Percentiles rank a stretch among this genome's conserved stretches.
phyloP scores from a whole-genome alignment of 2,113 vertebrate species.

The Erinaceus europaeus region DNA sequence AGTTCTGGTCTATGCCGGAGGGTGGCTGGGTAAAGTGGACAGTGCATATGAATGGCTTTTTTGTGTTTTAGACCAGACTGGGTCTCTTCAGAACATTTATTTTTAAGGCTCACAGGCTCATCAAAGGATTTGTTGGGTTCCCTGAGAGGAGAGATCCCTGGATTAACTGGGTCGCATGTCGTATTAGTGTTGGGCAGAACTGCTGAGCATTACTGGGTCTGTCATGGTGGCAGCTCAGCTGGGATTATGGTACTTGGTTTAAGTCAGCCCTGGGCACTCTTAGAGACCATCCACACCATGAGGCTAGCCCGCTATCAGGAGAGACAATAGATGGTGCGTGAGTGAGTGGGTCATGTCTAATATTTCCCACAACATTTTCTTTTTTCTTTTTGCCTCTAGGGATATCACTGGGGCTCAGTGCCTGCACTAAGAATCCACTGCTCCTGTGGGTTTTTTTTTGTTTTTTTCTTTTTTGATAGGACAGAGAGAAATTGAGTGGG shows the following conservation, averaged over 20 bases:
- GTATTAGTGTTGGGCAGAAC: not conserved
- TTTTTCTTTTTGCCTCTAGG: too few relatives aligned
- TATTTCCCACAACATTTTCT: too few relatives aligned
- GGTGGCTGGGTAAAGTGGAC: not conserved
- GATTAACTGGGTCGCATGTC: not conserved
- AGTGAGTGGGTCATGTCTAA: not conserved
- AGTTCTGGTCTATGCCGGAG: slow-evolving; percentile 13
- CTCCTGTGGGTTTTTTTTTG: too few relatives aligned
- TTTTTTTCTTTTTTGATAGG: too few relatives aligned
- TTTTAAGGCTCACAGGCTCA: not conserved
- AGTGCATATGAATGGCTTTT: slow-evolving; percentile 4
- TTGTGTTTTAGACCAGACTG: not conserved
- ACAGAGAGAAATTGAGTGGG: too few relatives aligned
- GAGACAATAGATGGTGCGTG: not conserved
- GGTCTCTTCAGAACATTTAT: not conserved
- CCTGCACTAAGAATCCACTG: too few relatives aligned
- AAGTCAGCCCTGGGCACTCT: not conserved
- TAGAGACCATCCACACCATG: not conserved
- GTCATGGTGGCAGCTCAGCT: not conserved
- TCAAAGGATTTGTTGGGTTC: not conserved
- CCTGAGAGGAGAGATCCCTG: not conserved
- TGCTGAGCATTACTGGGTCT: not conserved
- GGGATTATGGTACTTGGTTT: not conserved
- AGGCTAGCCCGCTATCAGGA: not conserved
- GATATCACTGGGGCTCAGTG: too few relatives aligned